These are phyloP conservation scores for Lycodopsis pacificus DNA, from an alignment of 2,797 vertebrate species.

Conservation along the genomic window DNA sequence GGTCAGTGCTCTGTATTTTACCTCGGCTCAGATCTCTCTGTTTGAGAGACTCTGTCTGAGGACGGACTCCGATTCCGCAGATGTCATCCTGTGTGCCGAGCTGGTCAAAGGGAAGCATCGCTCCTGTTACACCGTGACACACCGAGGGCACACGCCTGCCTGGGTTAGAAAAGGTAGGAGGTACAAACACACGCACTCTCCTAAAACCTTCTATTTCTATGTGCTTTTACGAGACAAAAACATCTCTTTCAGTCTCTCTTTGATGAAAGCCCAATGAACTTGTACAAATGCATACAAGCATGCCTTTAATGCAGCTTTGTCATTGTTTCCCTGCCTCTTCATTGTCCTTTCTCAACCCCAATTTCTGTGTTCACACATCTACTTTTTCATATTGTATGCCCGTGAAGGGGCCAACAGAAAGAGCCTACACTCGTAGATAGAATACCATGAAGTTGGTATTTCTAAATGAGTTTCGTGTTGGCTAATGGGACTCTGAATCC, in stretches of 20 bases:
- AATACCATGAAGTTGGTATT: neutral
- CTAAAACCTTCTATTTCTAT: neutral
- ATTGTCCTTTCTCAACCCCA: neutral
- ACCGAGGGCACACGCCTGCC: conserved; percentile 80
- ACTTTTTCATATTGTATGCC: conserved; percentile 5
- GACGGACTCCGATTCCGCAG: conserved; percentile 71
- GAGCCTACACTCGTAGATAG: neutral
- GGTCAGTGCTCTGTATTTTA: conserved; percentile 84
- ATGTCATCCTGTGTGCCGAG: conserved; percentile 84
- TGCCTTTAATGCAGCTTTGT: neutral
- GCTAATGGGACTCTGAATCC: neutral
- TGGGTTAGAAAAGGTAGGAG: conserved; percentile 89
- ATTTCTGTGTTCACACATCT: conserved; percentile 3
- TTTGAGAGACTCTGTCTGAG: conserved; percentile 75
- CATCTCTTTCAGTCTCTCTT: conserved; percentile 1
- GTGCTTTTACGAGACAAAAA: neutral
- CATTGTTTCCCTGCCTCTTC: neutral
- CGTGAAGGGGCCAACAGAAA: neutral
- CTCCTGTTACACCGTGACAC: conserved; percentile 80
- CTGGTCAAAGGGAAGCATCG: conserved; percentile 82
- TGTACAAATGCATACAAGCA: neutral
- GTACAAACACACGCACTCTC: neutral
- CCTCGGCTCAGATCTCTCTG: conserved; percentile 79
- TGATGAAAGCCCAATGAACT: neutral
- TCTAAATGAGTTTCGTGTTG: neutral